A percentile compares a stretch with the other conserved stretches of the same genome.
Evolutionary conservation across 2,113 vertebrate genomes (phyloP).

Genomic region (Sakesphorus luctuosus): DNA sequence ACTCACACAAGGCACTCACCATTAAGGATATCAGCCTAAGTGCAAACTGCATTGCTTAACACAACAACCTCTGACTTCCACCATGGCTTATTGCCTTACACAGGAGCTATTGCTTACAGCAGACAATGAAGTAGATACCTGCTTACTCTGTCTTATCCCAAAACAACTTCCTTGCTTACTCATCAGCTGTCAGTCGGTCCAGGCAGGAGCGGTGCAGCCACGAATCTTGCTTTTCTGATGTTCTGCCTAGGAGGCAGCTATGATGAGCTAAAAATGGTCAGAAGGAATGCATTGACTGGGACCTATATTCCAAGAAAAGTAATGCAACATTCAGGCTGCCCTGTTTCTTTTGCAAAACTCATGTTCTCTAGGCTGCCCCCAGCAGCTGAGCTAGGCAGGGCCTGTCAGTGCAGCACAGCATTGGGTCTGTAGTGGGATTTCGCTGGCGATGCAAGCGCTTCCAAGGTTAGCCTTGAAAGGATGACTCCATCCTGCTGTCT

Average conservation of each 20-base stretch:
- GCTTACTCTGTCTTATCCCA: neutral
- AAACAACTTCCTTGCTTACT: neutral
- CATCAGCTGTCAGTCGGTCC: neutral
- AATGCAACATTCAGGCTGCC: neutral
- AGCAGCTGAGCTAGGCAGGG: neutral
- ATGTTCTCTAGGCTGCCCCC: neutral
- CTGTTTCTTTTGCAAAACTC: neutral
- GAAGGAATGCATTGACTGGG: neutral
- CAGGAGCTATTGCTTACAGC: neutral
- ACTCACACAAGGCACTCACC: fast-evolving
- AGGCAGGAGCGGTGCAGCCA: fast-evolving
- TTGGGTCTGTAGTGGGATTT: neutral
- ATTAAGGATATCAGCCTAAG: neutral
- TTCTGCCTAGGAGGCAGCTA: neutral
- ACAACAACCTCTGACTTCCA: neutral
- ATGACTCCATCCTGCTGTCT: neutral
- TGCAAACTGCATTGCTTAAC: neutral
- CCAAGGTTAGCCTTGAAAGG: neutral
- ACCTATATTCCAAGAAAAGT: neutral
- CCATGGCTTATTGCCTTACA: neutral
- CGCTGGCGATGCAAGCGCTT: neutral
- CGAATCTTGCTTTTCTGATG: neutral
- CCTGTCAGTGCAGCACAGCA: neutral
- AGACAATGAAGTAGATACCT: neutral
- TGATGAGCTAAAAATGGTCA: neutral